Conservation (phyloP, 2,113 vertebrate species). For the Elaphurus davidianus region DNA sequence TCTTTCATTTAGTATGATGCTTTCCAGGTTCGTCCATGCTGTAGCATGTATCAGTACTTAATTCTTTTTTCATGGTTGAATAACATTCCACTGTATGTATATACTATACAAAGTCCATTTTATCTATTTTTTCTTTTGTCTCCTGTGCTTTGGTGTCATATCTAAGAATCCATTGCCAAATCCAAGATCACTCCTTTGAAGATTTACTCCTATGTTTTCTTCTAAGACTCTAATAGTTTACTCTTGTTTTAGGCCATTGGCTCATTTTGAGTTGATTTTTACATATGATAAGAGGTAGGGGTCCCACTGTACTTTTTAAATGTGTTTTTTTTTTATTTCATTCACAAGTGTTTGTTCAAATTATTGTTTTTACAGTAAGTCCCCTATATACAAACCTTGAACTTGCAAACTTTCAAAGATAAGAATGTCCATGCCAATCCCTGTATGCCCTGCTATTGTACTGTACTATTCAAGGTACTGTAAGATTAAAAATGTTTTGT, state of each 20-base stretch:
- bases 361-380: neutral
- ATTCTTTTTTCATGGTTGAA: neutral
- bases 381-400: neutral
- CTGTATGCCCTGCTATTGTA: neutral
- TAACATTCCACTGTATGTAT: neutral
- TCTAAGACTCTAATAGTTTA: neutral
- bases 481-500: neutral
- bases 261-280: constrained; percentile 43
- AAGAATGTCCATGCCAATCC: neutral
- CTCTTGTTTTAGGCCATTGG: constrained; percentile 41
- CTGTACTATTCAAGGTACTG: neutral
- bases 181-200: neutral
- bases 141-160: neutral
- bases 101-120: neutral
- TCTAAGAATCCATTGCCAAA: neutral
- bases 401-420: neutral
- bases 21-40: neutral
- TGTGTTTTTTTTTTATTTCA: neutral
- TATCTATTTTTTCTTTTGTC: neutral
- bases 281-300: neutral
- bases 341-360: neutral
- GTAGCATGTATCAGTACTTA: neutral
- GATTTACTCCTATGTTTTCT: neutral
- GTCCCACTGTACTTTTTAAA: constrained; percentile 14
- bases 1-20: neutral